Evolutionary conservation across 2,113 vertebrate species (phyloP).

Genomic region (Echinops telfairi): DNA sequence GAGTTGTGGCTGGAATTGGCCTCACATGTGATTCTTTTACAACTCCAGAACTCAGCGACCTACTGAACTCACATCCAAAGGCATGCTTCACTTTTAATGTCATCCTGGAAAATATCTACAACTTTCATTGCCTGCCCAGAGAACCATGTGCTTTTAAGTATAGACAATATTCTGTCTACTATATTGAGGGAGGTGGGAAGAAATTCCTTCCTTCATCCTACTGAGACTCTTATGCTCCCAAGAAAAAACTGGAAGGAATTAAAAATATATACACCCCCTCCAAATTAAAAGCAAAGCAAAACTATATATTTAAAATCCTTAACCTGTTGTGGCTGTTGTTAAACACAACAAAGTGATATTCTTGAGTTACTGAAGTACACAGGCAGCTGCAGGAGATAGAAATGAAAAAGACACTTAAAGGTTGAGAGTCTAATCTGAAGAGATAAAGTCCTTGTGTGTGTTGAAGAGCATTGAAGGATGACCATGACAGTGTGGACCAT

Average conservation of each 20-base stretch:
- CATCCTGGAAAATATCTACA: neutral
- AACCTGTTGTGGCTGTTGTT: neutral
- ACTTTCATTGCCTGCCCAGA: neutral
- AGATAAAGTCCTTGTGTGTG: neutral
- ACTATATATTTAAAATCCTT: neutral
- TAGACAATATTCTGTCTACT: neutral
- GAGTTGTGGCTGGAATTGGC: neutral
- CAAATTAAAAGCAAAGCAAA: neutral
- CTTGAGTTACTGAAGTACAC: neutral
- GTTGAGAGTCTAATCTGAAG: neutral
- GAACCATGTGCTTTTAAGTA: neutral
- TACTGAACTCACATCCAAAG: neutral
- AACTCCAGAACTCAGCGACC: neutral
- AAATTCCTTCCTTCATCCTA: neutral
- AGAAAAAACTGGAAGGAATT: neutral
- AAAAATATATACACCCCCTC: neutral
- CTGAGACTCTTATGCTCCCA: neutral
- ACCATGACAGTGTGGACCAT: neutral
- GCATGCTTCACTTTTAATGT: neutral
- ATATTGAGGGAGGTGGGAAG: neutral
- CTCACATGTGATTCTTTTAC: neutral
- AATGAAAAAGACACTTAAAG: neutral
- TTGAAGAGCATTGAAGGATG: neutral
- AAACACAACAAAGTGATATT: neutral
- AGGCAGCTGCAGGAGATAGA: neutral